Evolutionary conservation across 64 coral and sea anemone genomes (phyloP).

Genomic region (Montipora foliosa): DNA sequence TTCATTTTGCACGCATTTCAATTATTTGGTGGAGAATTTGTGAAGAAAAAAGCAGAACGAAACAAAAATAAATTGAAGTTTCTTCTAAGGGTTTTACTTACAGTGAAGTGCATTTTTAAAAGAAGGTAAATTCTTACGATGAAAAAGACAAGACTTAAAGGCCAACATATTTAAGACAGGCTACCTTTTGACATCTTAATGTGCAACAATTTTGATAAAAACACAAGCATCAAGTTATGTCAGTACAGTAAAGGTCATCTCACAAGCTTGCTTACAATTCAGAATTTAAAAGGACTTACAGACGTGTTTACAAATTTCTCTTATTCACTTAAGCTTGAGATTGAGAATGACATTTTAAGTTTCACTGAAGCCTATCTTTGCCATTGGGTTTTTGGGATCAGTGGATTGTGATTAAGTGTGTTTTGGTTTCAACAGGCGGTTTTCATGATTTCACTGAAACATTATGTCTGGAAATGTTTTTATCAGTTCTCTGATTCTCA

Average conservation of each 20-base stretch:
- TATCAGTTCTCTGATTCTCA: neutral
- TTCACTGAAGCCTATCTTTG: neutral
- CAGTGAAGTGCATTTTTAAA: neutral
- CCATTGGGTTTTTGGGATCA: neutral
- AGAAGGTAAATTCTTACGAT: neutral
- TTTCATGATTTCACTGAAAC: constrained; percentile 10
- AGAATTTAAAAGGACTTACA: neutral
- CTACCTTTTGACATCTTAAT: constrained; percentile 24
- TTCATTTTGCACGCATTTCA: neutral
- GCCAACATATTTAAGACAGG: neutral
- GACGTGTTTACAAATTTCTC: neutral
- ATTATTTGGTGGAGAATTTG: too few relatives aligned
- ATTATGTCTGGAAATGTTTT: neutral
- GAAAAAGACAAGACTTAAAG: neutral
- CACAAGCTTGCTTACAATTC: neutral
- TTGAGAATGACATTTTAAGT: neutral
- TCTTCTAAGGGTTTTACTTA: too few relatives aligned
- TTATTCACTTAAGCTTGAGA: neutral
- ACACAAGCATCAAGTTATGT: neutral
- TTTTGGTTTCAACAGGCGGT: neutral
- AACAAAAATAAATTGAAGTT: too few relatives aligned
- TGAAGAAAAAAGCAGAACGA: too few relatives aligned
- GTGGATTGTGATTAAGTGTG: constrained; percentile 7
- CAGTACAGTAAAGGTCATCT: neutral
- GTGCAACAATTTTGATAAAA: neutral